Conservation (phyloP, 1,140 invertebrate species). For the Artemia franciscana region DNA sequence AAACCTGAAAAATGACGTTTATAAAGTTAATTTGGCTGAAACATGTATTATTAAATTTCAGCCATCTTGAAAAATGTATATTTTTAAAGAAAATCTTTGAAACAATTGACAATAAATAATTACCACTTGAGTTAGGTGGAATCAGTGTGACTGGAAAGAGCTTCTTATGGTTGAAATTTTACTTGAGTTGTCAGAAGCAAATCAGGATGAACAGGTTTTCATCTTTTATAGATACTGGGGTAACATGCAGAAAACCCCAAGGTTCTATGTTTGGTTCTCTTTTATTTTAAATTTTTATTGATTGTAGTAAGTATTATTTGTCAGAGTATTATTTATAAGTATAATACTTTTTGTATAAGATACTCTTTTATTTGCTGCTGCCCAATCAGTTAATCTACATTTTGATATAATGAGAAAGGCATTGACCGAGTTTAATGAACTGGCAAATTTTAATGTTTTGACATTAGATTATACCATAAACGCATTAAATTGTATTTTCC, state of each 20-base stretch:
- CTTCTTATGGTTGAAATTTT: not conserved
- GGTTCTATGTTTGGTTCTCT: not conserved
- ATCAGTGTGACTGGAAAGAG: not conserved
- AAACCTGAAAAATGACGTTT: no score
- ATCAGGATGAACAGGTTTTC: not conserved
- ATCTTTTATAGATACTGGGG: not conserved
- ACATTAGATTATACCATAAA: no score
- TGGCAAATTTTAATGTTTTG: not conserved
- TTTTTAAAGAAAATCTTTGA: not conserved
- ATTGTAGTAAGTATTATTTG: not conserved
- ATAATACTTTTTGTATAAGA: not conserved
- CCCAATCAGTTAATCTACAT: not conserved
- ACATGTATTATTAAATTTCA: no score
- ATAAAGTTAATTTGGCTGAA: no score
- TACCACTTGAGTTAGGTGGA: not conserved
- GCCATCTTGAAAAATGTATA: no score
- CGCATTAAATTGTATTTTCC: no score
- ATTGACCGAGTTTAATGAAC: not conserved
- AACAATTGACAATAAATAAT: not conserved
- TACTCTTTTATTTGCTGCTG: not conserved
- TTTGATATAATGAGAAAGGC: not conserved
- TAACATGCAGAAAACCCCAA: not conserved
- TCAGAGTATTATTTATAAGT: not conserved
- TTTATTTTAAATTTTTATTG: not conserved
- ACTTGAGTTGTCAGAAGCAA: not conserved